A percentile compares a stretch with the other conserved stretches of the same genome.
These are phyloP conservation scores for Cephus rjabovi DNA, from an alignment of 2,888 invertebrate species.

Conservation along the genomic window DNA sequence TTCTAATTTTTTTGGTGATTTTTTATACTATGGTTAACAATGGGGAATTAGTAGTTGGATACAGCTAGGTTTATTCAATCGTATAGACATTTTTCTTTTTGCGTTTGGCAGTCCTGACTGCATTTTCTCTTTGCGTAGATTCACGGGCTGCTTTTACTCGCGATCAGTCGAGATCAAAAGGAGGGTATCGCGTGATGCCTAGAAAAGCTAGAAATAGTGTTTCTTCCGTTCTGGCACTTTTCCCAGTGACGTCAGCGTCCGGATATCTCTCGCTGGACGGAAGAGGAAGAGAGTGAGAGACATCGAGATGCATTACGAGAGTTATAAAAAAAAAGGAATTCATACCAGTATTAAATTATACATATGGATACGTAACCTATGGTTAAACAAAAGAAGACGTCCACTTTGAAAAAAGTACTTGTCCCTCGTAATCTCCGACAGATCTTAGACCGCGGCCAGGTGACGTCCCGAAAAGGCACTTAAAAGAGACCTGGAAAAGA, in stretches of 20 bases:
- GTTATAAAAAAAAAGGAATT: not conserved
- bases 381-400: not conserved
- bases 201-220: not conserved
- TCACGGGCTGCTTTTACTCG: not conserved
- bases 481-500: not conserved
- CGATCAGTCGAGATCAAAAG: constrained; percentile 13
- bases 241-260: constrained; percentile 12
- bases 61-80: not conserved
- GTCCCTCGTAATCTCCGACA: not conserved
- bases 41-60: not conserved
- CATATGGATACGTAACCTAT: not conserved
- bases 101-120: not conserved
- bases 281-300: not conserved
- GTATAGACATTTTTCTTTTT: not conserved
- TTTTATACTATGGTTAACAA: not conserved
- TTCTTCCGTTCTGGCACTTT: constrained; percentile 21
- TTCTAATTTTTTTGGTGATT: too few relatives aligned
- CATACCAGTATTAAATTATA: not conserved
- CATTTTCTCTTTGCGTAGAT: not conserved
- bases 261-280: not conserved
- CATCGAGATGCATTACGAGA: not conserved
- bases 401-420: too few relatives aligned
- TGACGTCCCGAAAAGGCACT: not conserved
- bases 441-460: not conserved
- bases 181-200: not conserved